phyloP scores from a whole-genome alignment of 2,113 vertebrate genomes.

The Gopherus flavomarginatus region DNA sequence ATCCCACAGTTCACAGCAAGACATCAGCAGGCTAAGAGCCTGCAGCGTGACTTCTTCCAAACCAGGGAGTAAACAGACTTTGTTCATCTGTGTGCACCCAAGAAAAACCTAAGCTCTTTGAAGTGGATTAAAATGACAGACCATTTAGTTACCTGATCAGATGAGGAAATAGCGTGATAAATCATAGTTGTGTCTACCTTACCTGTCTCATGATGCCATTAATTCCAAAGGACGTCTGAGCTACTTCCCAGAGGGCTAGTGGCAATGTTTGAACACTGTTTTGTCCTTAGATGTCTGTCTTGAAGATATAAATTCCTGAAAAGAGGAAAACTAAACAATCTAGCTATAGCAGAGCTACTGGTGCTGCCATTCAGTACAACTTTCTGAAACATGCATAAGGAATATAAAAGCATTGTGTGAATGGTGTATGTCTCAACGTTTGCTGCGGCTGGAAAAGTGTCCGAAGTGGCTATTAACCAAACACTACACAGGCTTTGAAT shows the following conservation, averaged over 20 bases:
- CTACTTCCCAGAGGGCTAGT: neutral
- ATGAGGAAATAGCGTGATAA: constrained; percentile 49
- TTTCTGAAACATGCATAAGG: neutral
- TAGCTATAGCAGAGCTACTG: neutral
- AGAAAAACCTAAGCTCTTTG: constrained; percentile 46
- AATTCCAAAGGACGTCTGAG: neutral
- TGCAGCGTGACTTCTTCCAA: neutral
- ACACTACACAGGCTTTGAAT: neutral
- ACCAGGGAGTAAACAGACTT: constrained; percentile 26
- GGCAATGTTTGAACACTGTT: neutral
- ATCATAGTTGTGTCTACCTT: constrained; percentile 49
- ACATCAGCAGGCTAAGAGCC: neutral
- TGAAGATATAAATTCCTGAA: neutral
- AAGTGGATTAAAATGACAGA: constrained; percentile 37
- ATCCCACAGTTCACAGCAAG: neutral
- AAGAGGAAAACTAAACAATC: neutral
- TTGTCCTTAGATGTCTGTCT: neutral
- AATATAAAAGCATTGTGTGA: neutral
- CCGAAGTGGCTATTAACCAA: neutral
- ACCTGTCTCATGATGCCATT: constrained; percentile 56
- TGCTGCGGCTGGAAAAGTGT: neutral
- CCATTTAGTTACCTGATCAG: constrained; percentile 55
- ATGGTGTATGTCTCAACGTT: neutral
- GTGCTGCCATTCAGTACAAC: neutral
- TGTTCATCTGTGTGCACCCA: neutral